phyloP scores from a whole-genome alignment of 2,888 invertebrate genomes.

The Drosophila tanythrix region DNA sequence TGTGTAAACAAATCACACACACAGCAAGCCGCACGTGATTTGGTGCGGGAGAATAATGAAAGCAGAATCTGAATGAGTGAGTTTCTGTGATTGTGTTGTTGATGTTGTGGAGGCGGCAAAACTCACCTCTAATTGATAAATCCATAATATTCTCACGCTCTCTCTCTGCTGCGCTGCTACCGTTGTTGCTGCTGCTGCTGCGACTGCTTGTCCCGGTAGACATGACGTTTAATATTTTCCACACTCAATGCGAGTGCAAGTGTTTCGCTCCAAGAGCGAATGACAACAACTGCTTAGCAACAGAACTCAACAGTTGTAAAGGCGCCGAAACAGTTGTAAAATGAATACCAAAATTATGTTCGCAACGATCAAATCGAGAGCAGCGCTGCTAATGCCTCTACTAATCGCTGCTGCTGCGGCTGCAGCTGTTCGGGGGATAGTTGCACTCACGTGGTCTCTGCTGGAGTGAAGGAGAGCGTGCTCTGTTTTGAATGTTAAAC shows the following conservation, averaged over 20 bases:
- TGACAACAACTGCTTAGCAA: conserved; percentile 49
- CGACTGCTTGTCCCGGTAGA: conserved; percentile 46
- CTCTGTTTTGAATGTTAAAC: conserved; percentile 21
- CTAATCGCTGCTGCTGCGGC: conserved; percentile 2
- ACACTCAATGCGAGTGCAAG: conserved; percentile 29
- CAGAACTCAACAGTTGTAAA: conserved; percentile 35
- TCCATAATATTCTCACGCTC: conserved; percentile 76
- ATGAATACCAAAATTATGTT: conserved; percentile 67
- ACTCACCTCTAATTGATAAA: conserved; percentile 82
- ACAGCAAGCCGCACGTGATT: conserved; percentile 48
- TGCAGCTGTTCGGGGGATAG: conserved; percentile 19
- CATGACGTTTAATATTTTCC: conserved; percentile 29
- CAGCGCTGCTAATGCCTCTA: conserved; percentile 36
- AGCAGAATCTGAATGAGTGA: conserved; percentile 42
- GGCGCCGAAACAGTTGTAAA: conserved; percentile 59
- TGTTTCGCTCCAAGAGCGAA: conserved; percentile 34
- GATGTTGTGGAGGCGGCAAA: neutral
- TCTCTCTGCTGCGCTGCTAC: conserved; percentile 20
- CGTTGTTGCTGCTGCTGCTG: conserved; percentile 8
- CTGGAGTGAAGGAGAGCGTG: conserved; percentile 24
- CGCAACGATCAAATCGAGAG: conserved; percentile 30
- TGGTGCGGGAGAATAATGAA: conserved; percentile 15
- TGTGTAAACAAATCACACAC: conserved; percentile 68
- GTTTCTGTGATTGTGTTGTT: conserved; percentile 5
- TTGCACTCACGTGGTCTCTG: conserved; percentile 52